Conservation (phyloP, 35 echinoderm and acorn worm species). For the Apostichopus californicus region DNA sequence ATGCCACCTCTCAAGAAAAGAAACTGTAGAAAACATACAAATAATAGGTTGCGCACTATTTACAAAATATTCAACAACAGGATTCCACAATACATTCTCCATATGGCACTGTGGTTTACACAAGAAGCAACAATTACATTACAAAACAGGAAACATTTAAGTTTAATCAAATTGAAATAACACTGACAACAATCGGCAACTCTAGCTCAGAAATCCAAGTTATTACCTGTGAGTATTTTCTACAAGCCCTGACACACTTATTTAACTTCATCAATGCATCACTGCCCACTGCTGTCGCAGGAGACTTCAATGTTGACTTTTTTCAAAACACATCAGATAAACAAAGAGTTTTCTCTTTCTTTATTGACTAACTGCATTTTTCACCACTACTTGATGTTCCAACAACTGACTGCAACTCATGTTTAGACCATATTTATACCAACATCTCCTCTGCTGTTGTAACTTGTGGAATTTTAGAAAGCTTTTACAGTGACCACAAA, state of each 20-base stretch:
- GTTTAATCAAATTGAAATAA: too few relatives aligned
- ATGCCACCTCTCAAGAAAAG: neutral
- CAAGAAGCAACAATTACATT: too few relatives aligned
- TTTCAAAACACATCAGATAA: constrained; percentile 7
- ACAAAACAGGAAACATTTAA: too few relatives aligned
- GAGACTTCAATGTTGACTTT: constrained; percentile 39
- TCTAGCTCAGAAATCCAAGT: too few relatives aligned
- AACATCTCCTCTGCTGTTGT: neutral
- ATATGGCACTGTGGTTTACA: neutral
- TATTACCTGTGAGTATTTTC: too few relatives aligned
- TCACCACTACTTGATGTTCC: neutral
- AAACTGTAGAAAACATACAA: neutral
- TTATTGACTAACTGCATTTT: neutral
- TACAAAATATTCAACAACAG: neutral
- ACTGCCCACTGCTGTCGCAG: neutral
- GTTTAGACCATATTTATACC: neutral
- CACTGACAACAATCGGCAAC: too few relatives aligned
- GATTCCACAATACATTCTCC: neutral
- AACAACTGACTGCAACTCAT: neutral
- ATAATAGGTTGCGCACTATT: constrained; percentile 7
- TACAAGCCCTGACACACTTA: too few relatives aligned
- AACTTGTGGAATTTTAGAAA: constrained; percentile 11
- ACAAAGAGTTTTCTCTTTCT: neutral
- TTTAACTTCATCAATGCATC: neutral
- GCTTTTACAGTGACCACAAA: constrained; percentile 27